Conservation (phyloP, 2,888 invertebrate species). For the Chrysolina americana region DNA sequence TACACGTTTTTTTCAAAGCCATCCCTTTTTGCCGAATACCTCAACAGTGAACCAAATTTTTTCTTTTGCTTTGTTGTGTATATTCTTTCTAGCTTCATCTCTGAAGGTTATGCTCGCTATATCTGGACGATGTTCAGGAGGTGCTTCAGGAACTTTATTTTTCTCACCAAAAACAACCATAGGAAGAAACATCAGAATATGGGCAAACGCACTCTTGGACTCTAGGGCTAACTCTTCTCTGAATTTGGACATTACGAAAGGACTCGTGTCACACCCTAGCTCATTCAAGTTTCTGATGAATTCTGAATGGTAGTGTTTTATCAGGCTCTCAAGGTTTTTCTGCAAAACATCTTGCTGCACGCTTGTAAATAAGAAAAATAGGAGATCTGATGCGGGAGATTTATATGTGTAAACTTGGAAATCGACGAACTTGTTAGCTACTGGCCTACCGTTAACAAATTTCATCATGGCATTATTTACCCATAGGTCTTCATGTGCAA, state of each 20-base stretch:
- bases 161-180: constrained; percentile 46
- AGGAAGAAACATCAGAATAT: constrained; percentile 66
- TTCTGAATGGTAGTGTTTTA: constrained; percentile 29
- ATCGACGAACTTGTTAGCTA: constrained; percentile 33
- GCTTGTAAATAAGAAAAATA: constrained; percentile 30
- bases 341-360: constrained; percentile 17
- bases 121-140: not conserved
- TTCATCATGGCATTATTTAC: constrained; percentile 40
- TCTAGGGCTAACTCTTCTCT: constrained; percentile 64
- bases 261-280: constrained; percentile 26
- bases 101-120: not conserved
- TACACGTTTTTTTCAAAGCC: not conserved
- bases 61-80: constrained; percentile 1
- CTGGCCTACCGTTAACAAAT: not conserved
- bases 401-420: constrained; percentile 31
- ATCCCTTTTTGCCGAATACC: not conserved
- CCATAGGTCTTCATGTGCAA: constrained; percentile 38
- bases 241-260: constrained; percentile 63
- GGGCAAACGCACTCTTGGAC: constrained; percentile 64
- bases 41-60: constrained; percentile 12
- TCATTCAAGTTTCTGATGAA: constrained; percentile 22
- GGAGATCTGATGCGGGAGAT: constrained; percentile 17
- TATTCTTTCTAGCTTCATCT: constrained; percentile 4
- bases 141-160: constrained; percentile 12
- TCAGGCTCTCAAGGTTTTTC: constrained; percentile 17